phyloP scores from a whole-genome alignment of 2,797 vertebrate species.

The Knipowitschia caucasica region DNA sequence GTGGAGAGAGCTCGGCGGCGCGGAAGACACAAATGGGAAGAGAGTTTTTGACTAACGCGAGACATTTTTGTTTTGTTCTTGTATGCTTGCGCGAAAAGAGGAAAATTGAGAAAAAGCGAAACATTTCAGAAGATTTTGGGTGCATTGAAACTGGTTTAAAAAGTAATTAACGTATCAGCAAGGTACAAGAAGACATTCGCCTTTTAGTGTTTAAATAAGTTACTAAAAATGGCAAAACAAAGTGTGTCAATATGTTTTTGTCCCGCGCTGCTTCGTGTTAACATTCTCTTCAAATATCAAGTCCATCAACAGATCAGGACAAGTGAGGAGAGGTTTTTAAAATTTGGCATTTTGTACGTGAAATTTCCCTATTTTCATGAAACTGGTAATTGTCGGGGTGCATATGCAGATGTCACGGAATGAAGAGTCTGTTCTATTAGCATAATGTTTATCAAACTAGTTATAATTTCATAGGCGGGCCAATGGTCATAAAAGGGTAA shows the following conservation, averaged over 20 bases:
- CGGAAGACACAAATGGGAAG: slow-evolving; percentile 33
- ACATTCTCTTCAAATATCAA: slow-evolving; percentile 4
- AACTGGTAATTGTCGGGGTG: not conserved
- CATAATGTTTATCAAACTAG: slow-evolving; percentile 7
- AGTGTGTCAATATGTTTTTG: slow-evolving; percentile 10
- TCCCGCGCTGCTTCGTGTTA: slow-evolving; percentile 11
- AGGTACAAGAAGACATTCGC: not conserved
- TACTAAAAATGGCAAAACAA: slow-evolving; percentile 13
- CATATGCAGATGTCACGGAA: not conserved
- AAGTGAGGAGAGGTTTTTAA: not conserved
- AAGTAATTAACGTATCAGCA: not conserved
- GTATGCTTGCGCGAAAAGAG: not conserved
- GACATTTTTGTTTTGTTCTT: slow-evolving; percentile 23
- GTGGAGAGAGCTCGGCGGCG: slow-evolving; percentile 15
- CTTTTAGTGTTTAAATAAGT: slow-evolving; percentile 10
- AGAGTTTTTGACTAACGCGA: slow-evolving; percentile 20
- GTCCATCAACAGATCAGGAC: slow-evolving; percentile 5
- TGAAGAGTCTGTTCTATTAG: not conserved
- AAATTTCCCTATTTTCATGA: not conserved
- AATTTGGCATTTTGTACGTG: not conserved
- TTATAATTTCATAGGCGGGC: not conserved
- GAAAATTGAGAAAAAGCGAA: not conserved
- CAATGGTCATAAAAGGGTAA: slow-evolving; percentile 7
- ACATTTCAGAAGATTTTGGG: slow-evolving; percentile 1
- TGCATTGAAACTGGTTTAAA: slow-evolving; percentile 3